Conservation (phyloP, 2,113 vertebrate species). For the Hirundichthys speculiger region DNA sequence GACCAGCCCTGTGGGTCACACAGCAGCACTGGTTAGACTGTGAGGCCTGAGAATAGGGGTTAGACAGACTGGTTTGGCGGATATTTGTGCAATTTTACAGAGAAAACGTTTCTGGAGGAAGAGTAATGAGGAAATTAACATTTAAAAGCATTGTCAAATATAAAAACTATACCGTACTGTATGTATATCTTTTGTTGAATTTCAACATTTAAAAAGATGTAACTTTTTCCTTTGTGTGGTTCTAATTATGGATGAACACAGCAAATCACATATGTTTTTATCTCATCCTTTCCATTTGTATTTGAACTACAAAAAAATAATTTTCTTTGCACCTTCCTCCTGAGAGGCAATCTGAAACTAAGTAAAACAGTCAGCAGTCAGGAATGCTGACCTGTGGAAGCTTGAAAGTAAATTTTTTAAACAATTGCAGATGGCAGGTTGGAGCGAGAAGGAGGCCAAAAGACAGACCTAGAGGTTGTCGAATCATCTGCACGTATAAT, state of each 20-base stretch:
- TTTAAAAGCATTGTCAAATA: slow-evolving; percentile 23
- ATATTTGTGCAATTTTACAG: slow-evolving; percentile 46
- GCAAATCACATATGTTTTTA: not conserved
- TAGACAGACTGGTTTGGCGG: slow-evolving; percentile 43
- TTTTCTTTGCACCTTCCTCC: slow-evolving; percentile 7
- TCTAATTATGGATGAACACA: not conserved
- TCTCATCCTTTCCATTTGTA: slow-evolving; percentile 2
- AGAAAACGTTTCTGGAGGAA: slow-evolving; percentile 31
- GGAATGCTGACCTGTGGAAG: slow-evolving; percentile 71
- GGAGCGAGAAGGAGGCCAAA: slow-evolving; percentile 61
- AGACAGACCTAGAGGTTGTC: slow-evolving; percentile 74
- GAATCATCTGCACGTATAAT: slow-evolving; percentile 80
- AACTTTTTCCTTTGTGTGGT: not conserved
- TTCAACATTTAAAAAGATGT: not conserved
- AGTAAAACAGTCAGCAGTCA: slow-evolving; percentile 68
- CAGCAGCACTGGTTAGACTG: slow-evolving; percentile 58
- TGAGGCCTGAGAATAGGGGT: slow-evolving; percentile 32
- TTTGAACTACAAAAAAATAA: not conserved
- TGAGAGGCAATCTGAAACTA: slow-evolving; percentile 36
- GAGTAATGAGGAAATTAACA: slow-evolving; percentile 34
- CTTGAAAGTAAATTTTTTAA: slow-evolving; percentile 85
- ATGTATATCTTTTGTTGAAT: not conserved
- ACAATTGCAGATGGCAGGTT: slow-evolving; percentile 90
- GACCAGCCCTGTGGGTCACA: slow-evolving; percentile 65
- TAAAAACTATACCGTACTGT: not conserved